Conservation (phyloP, 1,140 invertebrate species). For the Papilio dardanus region DNA sequence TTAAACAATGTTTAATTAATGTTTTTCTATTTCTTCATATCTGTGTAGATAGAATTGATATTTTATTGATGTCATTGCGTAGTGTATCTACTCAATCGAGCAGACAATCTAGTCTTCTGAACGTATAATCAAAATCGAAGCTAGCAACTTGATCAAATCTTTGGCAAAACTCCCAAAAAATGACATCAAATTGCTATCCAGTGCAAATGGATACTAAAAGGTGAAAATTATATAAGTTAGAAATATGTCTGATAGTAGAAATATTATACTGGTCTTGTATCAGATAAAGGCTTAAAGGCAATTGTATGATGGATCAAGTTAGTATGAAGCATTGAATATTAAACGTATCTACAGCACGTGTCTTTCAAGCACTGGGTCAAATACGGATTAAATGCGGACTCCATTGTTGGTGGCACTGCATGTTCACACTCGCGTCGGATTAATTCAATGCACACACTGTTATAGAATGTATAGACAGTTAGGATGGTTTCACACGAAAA, state of each 20-base stretch:
- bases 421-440: slow-evolving; percentile 15
- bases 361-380: slow-evolving; percentile 6
- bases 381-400: slow-evolving; percentile 16
- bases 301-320: background rate
- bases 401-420: slow-evolving; percentile 15
- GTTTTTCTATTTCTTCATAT: background rate
- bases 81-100: too few relatives aligned
- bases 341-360: slow-evolving; percentile 2
- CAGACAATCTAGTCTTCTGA: too few relatives aligned
- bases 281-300: background rate
- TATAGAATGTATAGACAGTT: slow-evolving; percentile 55
- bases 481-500: slow-evolving; percentile 39
- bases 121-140: too few relatives aligned
- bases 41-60: background rate
- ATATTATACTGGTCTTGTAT: background rate
- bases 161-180: background rate
- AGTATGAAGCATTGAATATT: slow-evolving; percentile 5
- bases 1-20: background rate
- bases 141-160: too few relatives aligned
- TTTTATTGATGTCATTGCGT: background rate
- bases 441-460: slow-evolving; percentile 46
- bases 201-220: too few relatives aligned
- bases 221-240: background rate
- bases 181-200: too few relatives aligned
- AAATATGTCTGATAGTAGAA: background rate